These are phyloP conservation scores for Cyanoramphus novaezelandiae DNA, from an alignment of 2,113 vertebrate genomes.

Conservation along the genomic window DNA sequence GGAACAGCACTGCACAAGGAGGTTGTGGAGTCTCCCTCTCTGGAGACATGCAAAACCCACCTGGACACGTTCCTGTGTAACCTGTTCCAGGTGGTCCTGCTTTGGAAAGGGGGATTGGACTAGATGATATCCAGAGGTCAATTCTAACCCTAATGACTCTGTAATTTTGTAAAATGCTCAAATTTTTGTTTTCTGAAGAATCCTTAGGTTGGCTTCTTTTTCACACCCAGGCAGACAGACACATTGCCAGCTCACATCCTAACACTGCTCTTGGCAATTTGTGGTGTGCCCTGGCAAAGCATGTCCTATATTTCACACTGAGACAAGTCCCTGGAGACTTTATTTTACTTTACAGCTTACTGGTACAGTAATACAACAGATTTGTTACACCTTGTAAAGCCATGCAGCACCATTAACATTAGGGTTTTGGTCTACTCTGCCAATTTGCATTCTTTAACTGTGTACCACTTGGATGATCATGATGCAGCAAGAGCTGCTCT, in stretches of 20 bases:
- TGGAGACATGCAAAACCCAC: background rate
- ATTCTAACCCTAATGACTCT: background rate
- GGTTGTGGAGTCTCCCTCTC: background rate
- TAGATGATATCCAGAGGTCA: background rate
- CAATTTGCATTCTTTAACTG: background rate
- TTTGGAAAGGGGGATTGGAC: background rate
- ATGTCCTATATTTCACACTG: background rate
- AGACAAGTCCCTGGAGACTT: background rate
- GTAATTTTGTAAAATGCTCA: background rate
- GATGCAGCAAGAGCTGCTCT: background rate
- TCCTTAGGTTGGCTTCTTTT: background rate
- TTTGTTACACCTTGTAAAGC: background rate
- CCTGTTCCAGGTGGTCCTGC: background rate
- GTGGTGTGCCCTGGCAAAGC: background rate
- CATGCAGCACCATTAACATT: background rate
- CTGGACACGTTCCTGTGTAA: background rate
- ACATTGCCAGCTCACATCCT: background rate
- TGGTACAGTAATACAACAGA: background rate
- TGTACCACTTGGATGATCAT: background rate
- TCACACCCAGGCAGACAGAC: rapidly evolving
- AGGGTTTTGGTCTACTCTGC: background rate
- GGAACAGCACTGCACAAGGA: background rate
- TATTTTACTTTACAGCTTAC: background rate
- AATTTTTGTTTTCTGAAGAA: background rate
- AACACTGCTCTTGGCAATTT: background rate